Conservation (phyloP, 37 sponge, comb jelly and placozoan species). For the Amphimedon queenslandica region DNA sequence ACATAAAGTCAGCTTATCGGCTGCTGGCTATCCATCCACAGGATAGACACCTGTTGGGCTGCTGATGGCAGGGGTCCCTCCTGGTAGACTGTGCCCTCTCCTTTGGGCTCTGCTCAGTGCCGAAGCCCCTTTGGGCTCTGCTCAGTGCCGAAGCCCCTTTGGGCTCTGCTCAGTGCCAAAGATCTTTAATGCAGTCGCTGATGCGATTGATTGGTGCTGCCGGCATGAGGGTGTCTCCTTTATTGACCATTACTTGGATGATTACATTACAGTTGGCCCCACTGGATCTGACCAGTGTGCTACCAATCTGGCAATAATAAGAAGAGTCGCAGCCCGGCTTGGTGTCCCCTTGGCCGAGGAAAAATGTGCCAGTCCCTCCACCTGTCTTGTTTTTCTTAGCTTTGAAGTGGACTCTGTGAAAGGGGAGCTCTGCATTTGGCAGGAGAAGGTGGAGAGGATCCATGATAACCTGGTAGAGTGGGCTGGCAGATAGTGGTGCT, state of each 20-base stretch:
- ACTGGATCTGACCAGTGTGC: background rate
- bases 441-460: background rate
- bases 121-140: conserved; percentile 21
- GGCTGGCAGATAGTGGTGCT: background rate
- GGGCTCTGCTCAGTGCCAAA: background rate
- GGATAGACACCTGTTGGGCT: too few species aligned
- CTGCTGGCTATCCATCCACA: conserved; percentile 12
- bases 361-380: background rate
- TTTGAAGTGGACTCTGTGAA: background rate
- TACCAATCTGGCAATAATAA: background rate
- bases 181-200: background rate
- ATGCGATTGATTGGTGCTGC: background rate
- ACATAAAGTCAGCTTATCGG: conserved; percentile 12
- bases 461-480: background rate
- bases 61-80: background rate
- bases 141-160: too few species aligned
- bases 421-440: background rate
- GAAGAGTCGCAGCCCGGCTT: background rate
- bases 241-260: background rate
- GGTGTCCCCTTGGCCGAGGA: background rate
- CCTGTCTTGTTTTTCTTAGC: background rate
- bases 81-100: conserved; percentile 6
- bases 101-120: too few species aligned
- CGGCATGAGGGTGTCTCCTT: background rate
- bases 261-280: background rate